Conservation (phyloP, 1,140 invertebrate species). For the Cephus cinctus region DNA sequence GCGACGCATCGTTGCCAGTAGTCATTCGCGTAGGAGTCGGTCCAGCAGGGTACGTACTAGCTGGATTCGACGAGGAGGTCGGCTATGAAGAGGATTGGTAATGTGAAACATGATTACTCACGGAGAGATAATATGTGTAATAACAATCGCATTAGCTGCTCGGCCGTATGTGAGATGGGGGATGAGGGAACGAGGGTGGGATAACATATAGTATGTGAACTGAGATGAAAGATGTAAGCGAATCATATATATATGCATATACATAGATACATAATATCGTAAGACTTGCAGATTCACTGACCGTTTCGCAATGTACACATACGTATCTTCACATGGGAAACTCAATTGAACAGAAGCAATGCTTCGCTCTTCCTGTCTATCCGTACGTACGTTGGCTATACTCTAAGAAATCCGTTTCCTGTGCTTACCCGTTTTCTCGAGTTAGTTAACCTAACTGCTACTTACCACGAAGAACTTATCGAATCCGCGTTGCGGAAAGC, state of each 20-base stretch:
- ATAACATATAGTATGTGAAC: too few species aligned
- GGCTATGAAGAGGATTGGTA: constrained; percentile 35
- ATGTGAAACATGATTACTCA: constrained; percentile 53
- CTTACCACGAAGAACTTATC: too few species aligned
- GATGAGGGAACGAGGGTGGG: constrained; percentile 23
- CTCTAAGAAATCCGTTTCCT: not conserved
- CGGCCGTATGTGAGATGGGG: constrained; percentile 19
- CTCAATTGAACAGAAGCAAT: constrained; percentile 1
- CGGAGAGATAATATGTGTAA: constrained; percentile 51
- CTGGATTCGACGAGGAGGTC: constrained; percentile 23
- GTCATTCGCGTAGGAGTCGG: constrained; percentile 37
- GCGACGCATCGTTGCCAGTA: constrained; percentile 29
- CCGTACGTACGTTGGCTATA: not conserved
- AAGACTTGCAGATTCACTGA: too few species aligned
- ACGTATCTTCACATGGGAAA: not conserved
- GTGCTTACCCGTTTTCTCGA: not conserved
- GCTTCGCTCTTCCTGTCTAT: not conserved
- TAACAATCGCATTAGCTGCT: constrained; percentile 53
- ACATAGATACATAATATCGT: too few species aligned
- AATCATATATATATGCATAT: too few species aligned
- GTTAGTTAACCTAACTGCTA: not conserved
- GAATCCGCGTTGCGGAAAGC: too few species aligned
- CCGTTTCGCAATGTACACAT: not conserved
- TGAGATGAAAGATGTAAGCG: too few species aligned
- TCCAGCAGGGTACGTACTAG: constrained; percentile 18